These are phyloP conservation scores for Blastobasis lacticolella DNA, from an alignment of 2,888 invertebrate species.

Conservation along the genomic window DNA sequence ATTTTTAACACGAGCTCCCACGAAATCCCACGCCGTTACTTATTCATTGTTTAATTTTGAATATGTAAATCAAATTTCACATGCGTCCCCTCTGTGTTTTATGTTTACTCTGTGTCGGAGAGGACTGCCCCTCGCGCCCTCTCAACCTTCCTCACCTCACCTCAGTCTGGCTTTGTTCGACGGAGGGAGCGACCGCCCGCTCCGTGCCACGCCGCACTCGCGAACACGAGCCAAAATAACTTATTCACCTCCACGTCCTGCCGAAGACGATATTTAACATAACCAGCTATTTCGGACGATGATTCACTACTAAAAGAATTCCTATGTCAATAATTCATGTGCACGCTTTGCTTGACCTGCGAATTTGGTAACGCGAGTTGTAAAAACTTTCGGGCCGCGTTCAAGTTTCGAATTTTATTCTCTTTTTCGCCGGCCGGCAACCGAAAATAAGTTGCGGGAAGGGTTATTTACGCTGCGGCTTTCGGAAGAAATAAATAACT, in stretches of 20 bases:
- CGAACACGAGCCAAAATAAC: constrained; percentile 24
- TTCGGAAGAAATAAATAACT: too few species aligned
- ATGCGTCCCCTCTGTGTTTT: constrained; percentile 43
- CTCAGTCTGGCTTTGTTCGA: constrained; percentile 58
- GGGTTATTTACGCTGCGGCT: too few species aligned
- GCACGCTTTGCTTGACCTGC: too few species aligned
- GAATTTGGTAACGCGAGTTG: too few species aligned
- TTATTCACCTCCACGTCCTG: background rate
- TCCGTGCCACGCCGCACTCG: constrained; percentile 21
- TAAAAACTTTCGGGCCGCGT: too few species aligned
- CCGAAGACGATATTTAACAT: background rate
- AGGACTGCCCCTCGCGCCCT: constrained; percentile 18
- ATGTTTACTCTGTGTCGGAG: constrained; percentile 46
- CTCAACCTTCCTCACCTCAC: constrained; percentile 35
- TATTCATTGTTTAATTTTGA: background rate
- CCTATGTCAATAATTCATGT: too few species aligned
- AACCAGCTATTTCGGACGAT: constrained; percentile 3
- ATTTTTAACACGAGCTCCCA: background rate
- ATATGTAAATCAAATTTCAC: constrained; percentile 18
- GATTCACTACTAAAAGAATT: constrained; percentile 3
- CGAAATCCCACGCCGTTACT: background rate
- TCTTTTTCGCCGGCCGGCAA: too few species aligned
- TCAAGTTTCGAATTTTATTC: too few species aligned
- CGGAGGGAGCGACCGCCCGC: constrained; percentile 51
- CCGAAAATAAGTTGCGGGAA: too few species aligned